These are phyloP conservation scores for Plusia festucae DNA, from an alignment of 2,888 invertebrate species.

Conservation along the genomic window DNA sequence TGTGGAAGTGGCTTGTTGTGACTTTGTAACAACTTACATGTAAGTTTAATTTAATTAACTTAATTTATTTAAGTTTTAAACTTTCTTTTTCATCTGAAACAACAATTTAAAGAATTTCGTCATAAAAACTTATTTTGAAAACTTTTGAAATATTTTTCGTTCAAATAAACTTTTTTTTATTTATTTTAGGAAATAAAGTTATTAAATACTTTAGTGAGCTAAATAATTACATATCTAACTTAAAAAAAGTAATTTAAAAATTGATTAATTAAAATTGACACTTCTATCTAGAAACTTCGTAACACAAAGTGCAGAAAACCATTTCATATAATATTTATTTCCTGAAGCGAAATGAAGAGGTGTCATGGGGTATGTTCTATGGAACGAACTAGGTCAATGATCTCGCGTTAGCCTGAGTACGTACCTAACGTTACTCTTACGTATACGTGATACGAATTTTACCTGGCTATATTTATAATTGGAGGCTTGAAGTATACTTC, in stretches of 20 bases:
- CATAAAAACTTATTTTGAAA: neutral
- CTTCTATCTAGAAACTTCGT: neutral
- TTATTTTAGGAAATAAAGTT: too few relatives aligned
- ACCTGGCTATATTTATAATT: conserved; percentile 28
- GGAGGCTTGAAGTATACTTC: neutral
- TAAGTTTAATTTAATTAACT: conserved; percentile 45
- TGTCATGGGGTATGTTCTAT: conserved; percentile 30
- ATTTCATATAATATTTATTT: neutral
- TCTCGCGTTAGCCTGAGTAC: conserved; percentile 31
- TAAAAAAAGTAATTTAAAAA: neutral
- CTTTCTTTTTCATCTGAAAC: too few relatives aligned
- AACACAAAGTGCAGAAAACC: neutral
- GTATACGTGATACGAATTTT: conserved; percentile 31
- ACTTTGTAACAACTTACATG: conserved; percentile 46
- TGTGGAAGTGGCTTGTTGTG: conserved; percentile 59
- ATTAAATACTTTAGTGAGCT: neutral
- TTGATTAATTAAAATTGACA: neutral
- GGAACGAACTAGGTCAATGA: conserved; percentile 56
- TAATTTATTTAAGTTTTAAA: conserved; percentile 24
- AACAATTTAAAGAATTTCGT: neutral
- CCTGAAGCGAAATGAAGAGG: neutral
- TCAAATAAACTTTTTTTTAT: too few relatives aligned
- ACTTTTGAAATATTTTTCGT: neutral
- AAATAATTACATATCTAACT: neutral
- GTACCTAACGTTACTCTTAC: conserved; percentile 31